These are phyloP conservation scores for Rostratula benghalensis DNA, from an alignment of 2,113 vertebrate species.

Conservation along the genomic window DNA sequence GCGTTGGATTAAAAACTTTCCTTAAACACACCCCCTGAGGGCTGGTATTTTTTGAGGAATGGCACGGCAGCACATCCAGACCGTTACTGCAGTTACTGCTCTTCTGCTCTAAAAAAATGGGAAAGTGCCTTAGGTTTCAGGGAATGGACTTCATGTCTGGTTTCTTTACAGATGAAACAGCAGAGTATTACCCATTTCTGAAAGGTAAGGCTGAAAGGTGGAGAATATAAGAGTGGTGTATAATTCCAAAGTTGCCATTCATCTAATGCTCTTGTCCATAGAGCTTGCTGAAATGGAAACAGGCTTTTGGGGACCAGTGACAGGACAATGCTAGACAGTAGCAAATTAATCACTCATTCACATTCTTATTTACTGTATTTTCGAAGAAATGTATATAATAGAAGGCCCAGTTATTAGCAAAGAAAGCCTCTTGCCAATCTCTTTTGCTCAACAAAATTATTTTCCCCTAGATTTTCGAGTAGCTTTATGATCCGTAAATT, in stretches of 20 bases:
- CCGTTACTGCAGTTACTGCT: neutral
- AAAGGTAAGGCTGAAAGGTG: neutral
- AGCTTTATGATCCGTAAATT: constrained; percentile 74
- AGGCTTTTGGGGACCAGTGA: neutral
- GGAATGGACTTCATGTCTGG: neutral
- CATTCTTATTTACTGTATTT: constrained; percentile 25
- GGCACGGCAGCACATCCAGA: neutral
- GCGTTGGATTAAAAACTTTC: neutral
- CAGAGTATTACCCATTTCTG: neutral
- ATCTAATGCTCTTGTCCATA: neutral
- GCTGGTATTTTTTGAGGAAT: neutral
- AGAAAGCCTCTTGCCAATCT: neutral
- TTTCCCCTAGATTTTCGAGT: constrained; percentile 13
- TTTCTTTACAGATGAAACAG: neutral
- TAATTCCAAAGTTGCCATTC: neutral
- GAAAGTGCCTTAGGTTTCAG: neutral
- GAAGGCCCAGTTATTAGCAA: neutral
- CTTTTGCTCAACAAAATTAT: constrained; percentile 30
- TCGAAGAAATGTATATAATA: neutral
- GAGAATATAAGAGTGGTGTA: neutral
- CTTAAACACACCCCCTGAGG: neutral
- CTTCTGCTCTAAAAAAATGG: neutral
- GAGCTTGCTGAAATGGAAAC: neutral
- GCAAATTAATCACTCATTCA: neutral
- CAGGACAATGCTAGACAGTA: neutral